Conservation (phyloP, 1,140 invertebrate species). For the Whitmania pigra region DNA sequence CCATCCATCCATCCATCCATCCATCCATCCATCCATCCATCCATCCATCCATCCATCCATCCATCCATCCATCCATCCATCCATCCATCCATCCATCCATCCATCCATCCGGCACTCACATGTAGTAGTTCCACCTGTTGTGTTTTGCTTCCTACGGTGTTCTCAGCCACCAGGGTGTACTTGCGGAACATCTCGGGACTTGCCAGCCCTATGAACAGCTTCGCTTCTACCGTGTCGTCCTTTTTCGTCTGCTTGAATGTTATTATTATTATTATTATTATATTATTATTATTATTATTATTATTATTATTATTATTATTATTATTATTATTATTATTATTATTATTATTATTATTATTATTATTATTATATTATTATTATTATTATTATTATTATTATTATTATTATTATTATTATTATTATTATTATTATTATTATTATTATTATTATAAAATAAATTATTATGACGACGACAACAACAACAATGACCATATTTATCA, state of each 20-base stretch:
- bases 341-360: background rate
- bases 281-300: slow-evolving; percentile 2
- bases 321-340: background rate
- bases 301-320: background rate
- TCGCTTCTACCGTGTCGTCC: slow-evolving; percentile 1
- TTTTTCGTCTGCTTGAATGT: background rate
- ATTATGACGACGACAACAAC: background rate
- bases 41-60: background rate
- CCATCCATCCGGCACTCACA: background rate
- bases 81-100: too few species aligned
- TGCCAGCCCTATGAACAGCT: background rate
- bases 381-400: slow-evolving; percentile 3
- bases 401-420: background rate
- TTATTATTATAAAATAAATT: background rate
- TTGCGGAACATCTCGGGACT: slow-evolving; percentile 12
- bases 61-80: background rate
- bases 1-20: too few species aligned
- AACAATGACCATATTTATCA: background rate
- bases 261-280: background rate
- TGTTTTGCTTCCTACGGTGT: background rate
- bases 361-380: background rate
- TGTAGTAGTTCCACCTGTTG: slow-evolving; percentile 9
- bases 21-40: too few species aligned
- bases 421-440: background rate
- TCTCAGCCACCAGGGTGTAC: slow-evolving; percentile 16